Evolutionary conservation across 2,888 invertebrate genomes (phyloP).

Genomic region (Beris chalybata): DNA sequence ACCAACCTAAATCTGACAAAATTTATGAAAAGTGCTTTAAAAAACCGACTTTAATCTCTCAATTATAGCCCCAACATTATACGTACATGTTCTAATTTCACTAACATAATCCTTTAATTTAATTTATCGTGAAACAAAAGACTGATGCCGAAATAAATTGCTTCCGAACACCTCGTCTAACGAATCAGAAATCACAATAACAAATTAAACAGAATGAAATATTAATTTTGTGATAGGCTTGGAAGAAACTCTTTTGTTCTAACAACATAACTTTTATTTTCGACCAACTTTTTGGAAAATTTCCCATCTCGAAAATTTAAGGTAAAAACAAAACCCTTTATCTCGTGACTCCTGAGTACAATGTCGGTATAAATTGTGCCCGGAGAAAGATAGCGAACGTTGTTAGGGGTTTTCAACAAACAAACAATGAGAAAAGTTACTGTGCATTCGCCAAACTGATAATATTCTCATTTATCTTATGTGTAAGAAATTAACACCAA

Average conservation of each 20-base stretch:
- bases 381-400: slow-evolving; percentile 14
- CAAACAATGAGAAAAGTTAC: slow-evolving; percentile 6
- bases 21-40: no score
- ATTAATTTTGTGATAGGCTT: slow-evolving; percentile 27
- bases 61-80: no score
- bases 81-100: no score
- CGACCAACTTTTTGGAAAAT: neutral
- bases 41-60: no score
- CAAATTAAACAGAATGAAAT: slow-evolving; percentile 23
- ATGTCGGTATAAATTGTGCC: slow-evolving; percentile 22
- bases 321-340: slow-evolving; percentile 17
- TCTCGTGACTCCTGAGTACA: slow-evolving; percentile 15
- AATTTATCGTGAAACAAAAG: no score
- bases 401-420: neutral
- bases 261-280: neutral
- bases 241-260: slow-evolving; percentile 7
- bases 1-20: no score
- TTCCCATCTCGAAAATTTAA: slow-evolving; percentile 6
- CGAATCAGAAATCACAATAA: slow-evolving; percentile 9
- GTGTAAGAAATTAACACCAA: slow-evolving; percentile 18
- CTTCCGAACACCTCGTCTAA: neutral
- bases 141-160: neutral
- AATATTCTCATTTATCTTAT: slow-evolving; percentile 28
- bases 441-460: slow-evolving; percentile 2
- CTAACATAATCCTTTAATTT: no score